Percentiles rank a stretch among this genome's conserved stretches.
phyloP scores from a whole-genome alignment of 2,797 vertebrate species.

The Artibeus jamaicensis region DNA sequence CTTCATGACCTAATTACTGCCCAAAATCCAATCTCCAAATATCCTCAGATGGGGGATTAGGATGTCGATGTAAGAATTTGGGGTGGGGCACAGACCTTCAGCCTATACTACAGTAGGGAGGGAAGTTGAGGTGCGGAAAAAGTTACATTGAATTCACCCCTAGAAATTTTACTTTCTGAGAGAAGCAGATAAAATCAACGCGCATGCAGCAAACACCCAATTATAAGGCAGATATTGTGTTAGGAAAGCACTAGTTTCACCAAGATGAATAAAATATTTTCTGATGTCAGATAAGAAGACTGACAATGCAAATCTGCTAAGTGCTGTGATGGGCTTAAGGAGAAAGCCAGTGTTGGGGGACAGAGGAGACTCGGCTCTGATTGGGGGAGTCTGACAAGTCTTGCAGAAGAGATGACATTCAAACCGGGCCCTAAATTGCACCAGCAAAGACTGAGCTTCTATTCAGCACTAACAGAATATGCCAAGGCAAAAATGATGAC shows the following conservation, averaged over 20 bases:
- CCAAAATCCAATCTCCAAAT: background rate
- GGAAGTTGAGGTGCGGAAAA: background rate
- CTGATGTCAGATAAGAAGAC: background rate
- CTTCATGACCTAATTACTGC: background rate
- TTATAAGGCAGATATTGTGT: background rate
- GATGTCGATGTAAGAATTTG: background rate
- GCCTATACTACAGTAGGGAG: background rate
- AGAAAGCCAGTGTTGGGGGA: background rate
- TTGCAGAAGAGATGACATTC: background rate
- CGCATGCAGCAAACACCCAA: background rate
- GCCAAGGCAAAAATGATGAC: background rate
- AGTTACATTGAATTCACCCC: background rate
- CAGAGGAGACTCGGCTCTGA: background rate
- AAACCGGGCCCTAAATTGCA: background rate
- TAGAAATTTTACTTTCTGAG: conserved; percentile 3
- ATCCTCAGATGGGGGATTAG: background rate
- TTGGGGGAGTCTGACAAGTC: background rate
- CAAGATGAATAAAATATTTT: conserved; percentile 21
- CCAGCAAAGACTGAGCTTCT: background rate
- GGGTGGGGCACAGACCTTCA: background rate
- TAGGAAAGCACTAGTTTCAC: background rate
- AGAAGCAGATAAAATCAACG: background rate
- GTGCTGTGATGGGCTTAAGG: background rate
- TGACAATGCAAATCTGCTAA: background rate
- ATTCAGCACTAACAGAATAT: background rate